Evolutionary conservation across 1,140 invertebrate species (phyloP), one percentile per base, ranked within the genome.

Genomic region (Drosophila teissieri): DNA sequence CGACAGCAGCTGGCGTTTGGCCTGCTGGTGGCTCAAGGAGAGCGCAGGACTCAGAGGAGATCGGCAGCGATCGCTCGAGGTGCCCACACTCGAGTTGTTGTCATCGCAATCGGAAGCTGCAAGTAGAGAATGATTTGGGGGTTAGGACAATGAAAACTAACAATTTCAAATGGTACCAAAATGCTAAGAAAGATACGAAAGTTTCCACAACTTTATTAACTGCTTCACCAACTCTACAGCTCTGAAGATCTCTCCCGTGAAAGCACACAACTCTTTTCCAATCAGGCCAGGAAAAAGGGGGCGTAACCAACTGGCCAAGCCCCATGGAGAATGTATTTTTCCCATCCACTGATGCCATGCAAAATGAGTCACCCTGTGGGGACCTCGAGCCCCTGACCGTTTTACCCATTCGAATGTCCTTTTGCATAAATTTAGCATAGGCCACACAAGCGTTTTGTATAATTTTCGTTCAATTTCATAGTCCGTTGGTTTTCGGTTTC

Each of bases 391-490:
- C n/a, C 24, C 27, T 34, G 48, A 36, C 49, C 49, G 15, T 34
- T 36, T 51, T 31, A 31, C 27, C 49, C 48, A 68, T 68, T 36
- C 31, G 11, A 31, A 17, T 64, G 67, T 84, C 84, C 84, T 83
- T 78, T 89, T 73, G 76, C 84, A 88, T 83, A 88, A 88, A 78
- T 89, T 84, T 67, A 52, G 70, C 83, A 77, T 84, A 61, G 72
- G 42, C 54, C 62, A 51, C 61, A 68, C 61, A 58, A 63, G 49
- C 49, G 63, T 76, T 90, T 76, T 90, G 86, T 80, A 86, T 90
- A 90, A 90, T 91, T 91, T 81, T 78, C 56, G 70, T 88, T 86
- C 90, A 91, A 91, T 91, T 91, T 91, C 91, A 91, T 89, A 89
- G 86, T 91, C 84, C 58, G 77, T 73, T 91, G 90, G 57, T 61